Evolutionary conservation across 2,888 invertebrate species (phyloP), one percentile per base, ranked within the genome.

Genomic region (Dyspetes luteomarginatus): DNA sequence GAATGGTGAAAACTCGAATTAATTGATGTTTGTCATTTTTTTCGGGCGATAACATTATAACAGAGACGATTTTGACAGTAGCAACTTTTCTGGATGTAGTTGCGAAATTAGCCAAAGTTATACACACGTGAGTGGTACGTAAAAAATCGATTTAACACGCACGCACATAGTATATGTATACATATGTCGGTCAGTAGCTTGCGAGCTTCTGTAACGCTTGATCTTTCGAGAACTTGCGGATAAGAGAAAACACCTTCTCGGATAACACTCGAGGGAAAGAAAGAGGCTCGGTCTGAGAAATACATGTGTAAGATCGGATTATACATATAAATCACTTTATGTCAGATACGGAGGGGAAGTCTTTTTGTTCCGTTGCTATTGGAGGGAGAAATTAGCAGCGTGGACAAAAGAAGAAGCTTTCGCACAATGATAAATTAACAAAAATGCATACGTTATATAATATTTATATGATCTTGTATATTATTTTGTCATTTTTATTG

Each of bases 161-260:
- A 50, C 72, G 50, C 50, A 62, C 52, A 26, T 60, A n/a, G n/a
- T n/a, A n/a, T n/a, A n/a, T n/a, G n/a, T n/a, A n/a, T n/a, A 36
- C 15, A 45, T 36, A 48, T 52, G 50, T 41, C 5, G 62, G 60
- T 45, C 50, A 41, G 22, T 50, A 30, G 28, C 24, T 12, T 7
- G 28, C 45, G 71, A n/a, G 41, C 19, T 68, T 22, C 22, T 43
- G 19, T 19, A 17, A 36, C 30, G 22, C 22, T 26, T 12, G 45
- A 28, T 62, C 36, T 43, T 19, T 50, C 56, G 45, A 15, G 26
- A 26, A 7, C 7, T 3, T 22, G 48, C 30, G 60, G 45, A 52
- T 41, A 41, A 62, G 41, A 55, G 45, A 17, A 76, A 62, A 69
- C n/a, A 45, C 52, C 64, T 64, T 76, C 52, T 62, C 41, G 52